Percentiles rank a stretch among this genome's conserved stretches.
Conservation (phyloP, 2,113 vertebrate genomes). For the Gambusia holbrooki region DNA sequence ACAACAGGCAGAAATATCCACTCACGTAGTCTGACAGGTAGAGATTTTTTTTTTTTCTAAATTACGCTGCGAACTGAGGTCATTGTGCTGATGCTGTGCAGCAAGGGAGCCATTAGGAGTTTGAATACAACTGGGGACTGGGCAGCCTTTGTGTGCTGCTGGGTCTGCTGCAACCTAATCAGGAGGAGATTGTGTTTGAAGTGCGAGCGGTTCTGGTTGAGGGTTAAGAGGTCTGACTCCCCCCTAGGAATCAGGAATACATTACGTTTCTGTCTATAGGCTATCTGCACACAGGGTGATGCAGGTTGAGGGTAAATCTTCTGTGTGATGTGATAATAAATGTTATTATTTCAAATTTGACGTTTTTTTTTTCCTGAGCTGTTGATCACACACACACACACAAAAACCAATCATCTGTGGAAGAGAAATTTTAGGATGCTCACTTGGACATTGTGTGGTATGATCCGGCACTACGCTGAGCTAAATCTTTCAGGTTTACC, state of each 20-base stretch:
- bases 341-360: background rate
- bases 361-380: background rate
- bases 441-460: background rate
- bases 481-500: background rate
- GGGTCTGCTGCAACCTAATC: conserved; percentile 46
- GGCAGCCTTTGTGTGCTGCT: conserved; percentile 24
- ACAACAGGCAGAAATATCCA: conserved; percentile 35
- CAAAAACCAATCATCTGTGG: background rate
- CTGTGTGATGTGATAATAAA: background rate
- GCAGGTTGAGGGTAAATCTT: conserved; percentile 9
- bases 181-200: conserved; percentile 52
- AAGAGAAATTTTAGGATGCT: background rate
- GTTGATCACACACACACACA: too few species aligned
- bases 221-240: conserved; percentile 31
- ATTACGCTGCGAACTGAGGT: conserved; percentile 12
- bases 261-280: conserved; percentile 29
- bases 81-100: conserved; percentile 16
- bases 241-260: conserved; percentile 21
- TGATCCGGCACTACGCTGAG: background rate
- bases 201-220: conserved; percentile 30
- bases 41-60: conserved; percentile 23
- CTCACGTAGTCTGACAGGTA: conserved; percentile 45
- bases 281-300: conserved; percentile 1
- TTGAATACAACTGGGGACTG: conserved; percentile 27
- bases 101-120: conserved; percentile 34